Evolutionary conservation across 1,140 invertebrate genomes (phyloP).

Genomic region (Sycobia sp.): DNA sequence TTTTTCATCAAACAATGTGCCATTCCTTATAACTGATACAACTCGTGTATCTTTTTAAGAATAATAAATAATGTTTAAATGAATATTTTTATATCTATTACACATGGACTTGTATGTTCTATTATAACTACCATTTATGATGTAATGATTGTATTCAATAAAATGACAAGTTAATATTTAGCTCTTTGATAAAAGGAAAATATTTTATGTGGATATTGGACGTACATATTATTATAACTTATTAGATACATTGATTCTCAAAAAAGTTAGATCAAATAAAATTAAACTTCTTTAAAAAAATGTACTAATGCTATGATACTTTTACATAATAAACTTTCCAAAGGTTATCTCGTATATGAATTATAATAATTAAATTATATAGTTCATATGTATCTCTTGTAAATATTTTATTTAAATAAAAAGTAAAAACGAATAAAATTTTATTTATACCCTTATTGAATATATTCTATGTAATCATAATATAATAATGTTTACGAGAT

Average conservation of each 20-base stretch:
- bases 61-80: constrained; percentile 11
- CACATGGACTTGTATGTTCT: constrained; percentile 18
- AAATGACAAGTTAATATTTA: constrained; percentile 12
- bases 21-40: constrained; percentile 19
- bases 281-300: constrained; percentile 12
- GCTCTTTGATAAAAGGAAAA: constrained; percentile 27
- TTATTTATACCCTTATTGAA: neutral
- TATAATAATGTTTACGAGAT: too few relatives aligned
- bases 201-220: constrained; percentile 29
- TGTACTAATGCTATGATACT: constrained; percentile 9
- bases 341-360: constrained; percentile 17
- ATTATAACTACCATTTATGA: constrained; percentile 26
- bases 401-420: constrained; percentile 32
- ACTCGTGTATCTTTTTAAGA: constrained; percentile 10
- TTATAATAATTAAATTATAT: constrained; percentile 12
- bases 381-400: constrained; percentile 10
- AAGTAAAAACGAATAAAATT: constrained; percentile 2
- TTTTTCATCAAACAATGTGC: constrained; percentile 26
- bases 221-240: constrained; percentile 5
- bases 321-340: constrained; percentile 23
- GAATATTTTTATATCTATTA: constrained; percentile 30
- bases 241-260: constrained; percentile 10
- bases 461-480: too few relatives aligned
- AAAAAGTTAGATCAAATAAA: constrained; percentile 8
- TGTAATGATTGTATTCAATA: constrained; percentile 8